Evolutionary conservation across 2,888 invertebrate species (phyloP).

Genomic region (Drosophila neotestacea): DNA sequence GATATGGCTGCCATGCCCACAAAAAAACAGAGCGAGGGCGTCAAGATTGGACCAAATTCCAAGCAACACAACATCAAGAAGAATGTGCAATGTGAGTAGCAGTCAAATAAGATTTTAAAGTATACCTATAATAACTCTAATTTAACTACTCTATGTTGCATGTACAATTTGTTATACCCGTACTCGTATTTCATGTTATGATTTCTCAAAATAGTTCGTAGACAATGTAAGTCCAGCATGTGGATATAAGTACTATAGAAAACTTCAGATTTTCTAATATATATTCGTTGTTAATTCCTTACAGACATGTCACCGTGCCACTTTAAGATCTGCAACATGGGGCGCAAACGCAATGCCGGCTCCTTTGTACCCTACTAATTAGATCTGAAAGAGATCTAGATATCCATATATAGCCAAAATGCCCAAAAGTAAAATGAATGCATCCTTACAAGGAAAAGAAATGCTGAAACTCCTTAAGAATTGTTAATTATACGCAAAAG

Average conservation of each 20-base stretch:
- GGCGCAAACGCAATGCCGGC: constrained; percentile 86
- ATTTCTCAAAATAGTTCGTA: constrained; percentile 66
- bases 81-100: constrained; percentile 83
- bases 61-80: constrained; percentile 83
- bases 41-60: constrained; percentile 31
- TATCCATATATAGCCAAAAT: constrained; percentile 5
- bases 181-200: constrained; percentile 43
- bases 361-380: constrained; percentile 42
- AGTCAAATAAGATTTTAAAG: no score
- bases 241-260: neutral
- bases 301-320: constrained; percentile 89
- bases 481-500: constrained; percentile 43
- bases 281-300: neutral
- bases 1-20: constrained; percentile 63
- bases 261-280: neutral
- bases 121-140: neutral
- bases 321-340: constrained; percentile 90
- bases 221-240: constrained; percentile 82
- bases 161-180: constrained; percentile 40
- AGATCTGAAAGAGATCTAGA: neutral
- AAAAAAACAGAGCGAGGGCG: constrained; percentile 59
- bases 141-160: constrained; percentile 39
- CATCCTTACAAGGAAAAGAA: constrained; percentile 20
- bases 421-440: constrained; percentile 42
- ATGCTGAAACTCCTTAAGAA: constrained; percentile 15